These are phyloP conservation scores for Stenurella melanura DNA, from an alignment of 2,888 invertebrate genomes.

Conservation along the genomic window DNA sequence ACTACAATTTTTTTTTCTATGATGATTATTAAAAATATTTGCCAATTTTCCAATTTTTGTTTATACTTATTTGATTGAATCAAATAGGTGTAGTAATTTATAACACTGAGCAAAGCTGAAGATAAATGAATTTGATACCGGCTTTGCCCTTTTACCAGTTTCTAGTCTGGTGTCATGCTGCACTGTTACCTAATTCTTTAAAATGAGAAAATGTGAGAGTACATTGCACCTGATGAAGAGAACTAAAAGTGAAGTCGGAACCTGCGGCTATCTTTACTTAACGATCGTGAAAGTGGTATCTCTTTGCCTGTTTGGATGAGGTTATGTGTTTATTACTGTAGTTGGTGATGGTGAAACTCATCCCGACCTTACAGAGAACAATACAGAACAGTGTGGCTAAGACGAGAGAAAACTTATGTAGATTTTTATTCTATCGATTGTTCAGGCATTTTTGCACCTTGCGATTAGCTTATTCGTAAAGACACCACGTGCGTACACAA, in stretches of 20 bases:
- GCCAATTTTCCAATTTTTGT: too few species aligned
- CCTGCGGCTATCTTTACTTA: slow-evolving; percentile 62
- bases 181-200: neutral
- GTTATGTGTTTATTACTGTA: slow-evolving; percentile 50
- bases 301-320: slow-evolving; percentile 42
- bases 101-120: neutral
- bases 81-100: too few species aligned
- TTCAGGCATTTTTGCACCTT: neutral
- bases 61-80: too few species aligned
- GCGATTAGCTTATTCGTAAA: neutral
- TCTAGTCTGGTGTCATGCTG: neutral
- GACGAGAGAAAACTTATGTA: slow-evolving; percentile 31
- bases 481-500: too few species aligned
- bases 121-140: neutral
- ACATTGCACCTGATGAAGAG: slow-evolving; percentile 59
- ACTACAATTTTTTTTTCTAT: too few species aligned
- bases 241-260: slow-evolving; percentile 64
- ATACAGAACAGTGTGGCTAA: slow-evolving; percentile 26
- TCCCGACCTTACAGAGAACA: slow-evolving; percentile 45
- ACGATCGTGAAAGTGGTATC: slow-evolving; percentile 63
- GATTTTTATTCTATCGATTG: slow-evolving; percentile 1
- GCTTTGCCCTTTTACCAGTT: neutral
- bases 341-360: slow-evolving; percentile 45
- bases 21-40: too few species aligned
- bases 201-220: slow-evolving; percentile 36